phyloP scores from a whole-genome alignment of 2,888 invertebrate genomes.

The Eulithis testata region DNA sequence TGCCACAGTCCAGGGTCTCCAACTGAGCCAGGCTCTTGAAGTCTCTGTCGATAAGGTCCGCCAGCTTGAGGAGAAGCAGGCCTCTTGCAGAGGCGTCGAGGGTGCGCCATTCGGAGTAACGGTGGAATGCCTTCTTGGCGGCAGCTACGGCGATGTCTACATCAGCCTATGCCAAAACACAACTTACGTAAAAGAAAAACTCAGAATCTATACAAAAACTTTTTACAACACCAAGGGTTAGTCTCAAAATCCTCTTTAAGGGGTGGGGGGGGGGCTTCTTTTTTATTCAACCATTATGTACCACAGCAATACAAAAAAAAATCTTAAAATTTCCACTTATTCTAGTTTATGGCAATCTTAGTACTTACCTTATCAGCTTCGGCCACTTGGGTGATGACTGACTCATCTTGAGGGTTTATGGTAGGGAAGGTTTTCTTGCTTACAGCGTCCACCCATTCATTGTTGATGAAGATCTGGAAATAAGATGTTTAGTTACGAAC shows the following conservation, averaged over 20 bases:
- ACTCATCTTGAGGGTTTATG: conserved; percentile 92
- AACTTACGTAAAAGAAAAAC: too few species aligned
- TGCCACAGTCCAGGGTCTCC: conserved; percentile 97
- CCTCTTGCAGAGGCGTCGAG: conserved; percentile 93
- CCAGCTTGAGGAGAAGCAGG: conserved; percentile 87
- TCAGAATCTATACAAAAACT: too few species aligned
- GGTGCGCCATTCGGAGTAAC: conserved; percentile 90
- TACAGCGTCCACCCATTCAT: conserved; percentile 91
- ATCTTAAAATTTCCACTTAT: too few species aligned
- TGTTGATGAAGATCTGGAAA: conserved; percentile 90
- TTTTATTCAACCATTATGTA: too few species aligned
- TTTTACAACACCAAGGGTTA: too few species aligned
- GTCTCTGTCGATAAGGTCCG: conserved; percentile 91
- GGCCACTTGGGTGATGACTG: conserved; percentile 90
- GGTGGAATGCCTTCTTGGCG: conserved; percentile 90
- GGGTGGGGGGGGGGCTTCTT: too few species aligned
- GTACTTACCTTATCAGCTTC: conserved; percentile 94
- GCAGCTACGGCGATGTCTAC: conserved; percentile 91
- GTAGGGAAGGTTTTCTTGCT: conserved; percentile 95
- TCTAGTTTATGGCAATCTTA: background rate
- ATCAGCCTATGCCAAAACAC: conserved; percentile 85
- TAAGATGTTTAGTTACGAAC: background rate
- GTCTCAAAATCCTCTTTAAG: too few species aligned
- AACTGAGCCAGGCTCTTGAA: conserved; percentile 89
- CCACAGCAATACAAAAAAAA: too few species aligned